These are phyloP conservation scores for Epizoanthus illoricatus DNA, from an alignment of 92 coral and sea anemone genomes.

Conservation along the genomic window DNA sequence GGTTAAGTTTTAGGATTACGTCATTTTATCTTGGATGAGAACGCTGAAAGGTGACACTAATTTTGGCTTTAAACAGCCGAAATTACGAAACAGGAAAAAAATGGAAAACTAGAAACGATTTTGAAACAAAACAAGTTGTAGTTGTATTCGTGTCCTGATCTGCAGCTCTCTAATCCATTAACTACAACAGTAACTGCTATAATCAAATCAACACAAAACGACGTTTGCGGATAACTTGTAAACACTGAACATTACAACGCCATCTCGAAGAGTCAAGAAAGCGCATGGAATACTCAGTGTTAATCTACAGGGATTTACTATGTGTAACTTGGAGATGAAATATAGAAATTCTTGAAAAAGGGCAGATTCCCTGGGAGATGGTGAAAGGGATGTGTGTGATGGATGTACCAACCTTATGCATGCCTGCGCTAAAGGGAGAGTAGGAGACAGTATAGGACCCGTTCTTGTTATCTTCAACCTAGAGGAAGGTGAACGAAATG, in stretches of 20 bases:
- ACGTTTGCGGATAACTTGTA: conserved; percentile 44
- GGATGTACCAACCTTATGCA: conserved; percentile 81
- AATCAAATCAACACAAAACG: conserved; percentile 1
- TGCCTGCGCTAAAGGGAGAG: conserved; percentile 85
- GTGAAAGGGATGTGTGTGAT: background rate
- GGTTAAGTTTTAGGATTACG: no score
- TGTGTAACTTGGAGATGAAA: background rate
- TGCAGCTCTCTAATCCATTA: no score
- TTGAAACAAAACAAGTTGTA: no score
- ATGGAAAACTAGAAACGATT: no score
- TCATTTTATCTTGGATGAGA: no score
- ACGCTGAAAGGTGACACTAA: no score
- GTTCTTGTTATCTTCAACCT: conserved; percentile 94
- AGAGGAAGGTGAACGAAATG: conserved; percentile 29
- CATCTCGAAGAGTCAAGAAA: background rate
- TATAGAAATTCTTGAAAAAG: background rate
- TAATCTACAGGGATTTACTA: background rate
- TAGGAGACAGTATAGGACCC: conserved; percentile 92
- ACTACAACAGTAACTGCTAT: no score
- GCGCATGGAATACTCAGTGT: conserved; percentile 11
- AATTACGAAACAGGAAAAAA: no score
- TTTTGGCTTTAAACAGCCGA: no score
- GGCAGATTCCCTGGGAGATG: background rate
- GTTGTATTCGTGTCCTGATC: no score
- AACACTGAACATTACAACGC: conserved; percentile 21